A percentile compares a stretch with the other conserved stretches of the same genome.
These are phyloP conservation scores for Arrhopalites spinosus DNA, from an alignment of 2,888 invertebrate species.

Conservation along the genomic window DNA sequence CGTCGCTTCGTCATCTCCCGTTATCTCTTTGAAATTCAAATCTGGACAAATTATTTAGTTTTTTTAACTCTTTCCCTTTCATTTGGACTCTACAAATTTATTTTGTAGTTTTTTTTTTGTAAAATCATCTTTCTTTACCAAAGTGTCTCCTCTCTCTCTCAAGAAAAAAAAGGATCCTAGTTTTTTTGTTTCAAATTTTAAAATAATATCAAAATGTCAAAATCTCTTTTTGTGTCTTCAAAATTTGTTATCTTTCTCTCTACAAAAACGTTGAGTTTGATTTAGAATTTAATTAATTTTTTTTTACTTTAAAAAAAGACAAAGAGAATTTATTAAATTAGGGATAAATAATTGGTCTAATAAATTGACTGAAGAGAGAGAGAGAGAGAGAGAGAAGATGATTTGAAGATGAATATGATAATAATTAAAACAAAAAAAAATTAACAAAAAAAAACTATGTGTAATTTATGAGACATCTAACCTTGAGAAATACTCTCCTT, in stretches of 20 bases:
- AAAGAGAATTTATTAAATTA: no score
- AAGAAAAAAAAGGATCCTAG: no score
- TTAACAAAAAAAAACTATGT: background rate
- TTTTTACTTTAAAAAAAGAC: no score
- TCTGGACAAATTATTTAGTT: background rate
- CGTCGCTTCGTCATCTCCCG: background rate
- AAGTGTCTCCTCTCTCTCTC: background rate
- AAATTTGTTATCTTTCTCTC: no score
- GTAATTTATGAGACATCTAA: conserved; percentile 23
- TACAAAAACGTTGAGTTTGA: no score
- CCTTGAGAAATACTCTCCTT: conserved; percentile 35
- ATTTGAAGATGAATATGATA: background rate
- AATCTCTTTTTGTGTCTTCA: no score
- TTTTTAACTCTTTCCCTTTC: background rate
- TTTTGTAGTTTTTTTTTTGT: background rate
- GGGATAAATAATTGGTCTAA: background rate
- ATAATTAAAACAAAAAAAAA: background rate
- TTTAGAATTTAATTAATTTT: no score
- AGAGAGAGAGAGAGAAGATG: no score
- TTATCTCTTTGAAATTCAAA: background rate
- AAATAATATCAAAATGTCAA: no score
- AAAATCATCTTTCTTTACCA: background rate
- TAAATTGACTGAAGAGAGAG: no score
- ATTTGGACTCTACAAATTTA: background rate
- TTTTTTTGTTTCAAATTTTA: no score